Percentiles rank a stretch among this genome's conserved stretches.
Conservation (phyloP, 2,888 invertebrate genomes). For the Caenorhabditis virilis region DNA sequence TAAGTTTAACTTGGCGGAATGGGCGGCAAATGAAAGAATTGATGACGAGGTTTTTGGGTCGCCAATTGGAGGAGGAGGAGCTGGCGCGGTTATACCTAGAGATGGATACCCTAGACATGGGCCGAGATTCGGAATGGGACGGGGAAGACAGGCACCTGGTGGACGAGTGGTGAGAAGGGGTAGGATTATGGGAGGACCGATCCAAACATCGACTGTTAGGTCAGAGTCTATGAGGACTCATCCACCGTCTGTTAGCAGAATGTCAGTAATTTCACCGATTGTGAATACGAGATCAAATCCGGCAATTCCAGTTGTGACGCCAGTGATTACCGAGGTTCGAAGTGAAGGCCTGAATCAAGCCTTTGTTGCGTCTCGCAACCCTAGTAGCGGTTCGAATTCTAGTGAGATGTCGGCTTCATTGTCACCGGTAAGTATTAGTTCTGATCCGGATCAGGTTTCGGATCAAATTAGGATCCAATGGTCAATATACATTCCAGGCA, state of each 20-base stretch:
- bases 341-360: background rate
- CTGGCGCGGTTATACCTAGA: background rate
- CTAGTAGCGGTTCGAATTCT: background rate
- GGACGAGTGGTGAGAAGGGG: no score
- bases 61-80: slow-evolving; percentile 5
- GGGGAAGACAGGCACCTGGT: no score
- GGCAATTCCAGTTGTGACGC: slow-evolving; percentile 7
- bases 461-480: no score
- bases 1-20: slow-evolving; percentile 27
- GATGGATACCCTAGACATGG: background rate
- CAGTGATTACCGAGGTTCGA: background rate
- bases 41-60: background rate
- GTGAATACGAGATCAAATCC: slow-evolving; percentile 6
- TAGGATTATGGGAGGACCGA: no score
- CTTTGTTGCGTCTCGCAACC: background rate
- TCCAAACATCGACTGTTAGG: no score
- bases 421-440: background rate
- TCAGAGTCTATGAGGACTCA: slow-evolving; percentile 18
- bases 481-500: background rate
- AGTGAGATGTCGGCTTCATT: background rate
- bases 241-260: no score
- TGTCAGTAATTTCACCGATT: slow-evolving; percentile 5
- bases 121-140: no score
- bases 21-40: slow-evolving; percentile 9
- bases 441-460: no score